Evolutionary conservation across 2,113 vertebrate species (phyloP).

Genomic region (Propithecus coquereli): DNA sequence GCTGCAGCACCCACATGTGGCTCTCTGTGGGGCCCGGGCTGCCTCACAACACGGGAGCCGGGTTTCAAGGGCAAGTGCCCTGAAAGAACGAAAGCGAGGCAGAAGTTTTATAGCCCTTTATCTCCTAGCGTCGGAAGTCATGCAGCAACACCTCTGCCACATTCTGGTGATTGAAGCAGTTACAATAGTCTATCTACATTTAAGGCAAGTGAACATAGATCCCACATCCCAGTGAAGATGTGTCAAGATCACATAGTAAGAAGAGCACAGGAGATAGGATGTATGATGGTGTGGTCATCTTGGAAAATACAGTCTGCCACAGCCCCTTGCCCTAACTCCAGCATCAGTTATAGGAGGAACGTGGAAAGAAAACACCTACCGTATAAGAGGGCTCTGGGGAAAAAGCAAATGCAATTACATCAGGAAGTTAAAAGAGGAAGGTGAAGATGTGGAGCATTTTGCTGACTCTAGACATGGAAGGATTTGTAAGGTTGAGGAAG

Average conservation of each 20-base stretch:
- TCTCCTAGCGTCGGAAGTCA: not conserved
- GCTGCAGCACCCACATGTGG: not conserved
- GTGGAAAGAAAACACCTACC: not conserved
- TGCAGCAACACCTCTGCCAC: not conserved
- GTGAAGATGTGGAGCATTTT: not conserved
- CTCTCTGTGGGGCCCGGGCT: not conserved
- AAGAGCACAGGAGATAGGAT: not conserved
- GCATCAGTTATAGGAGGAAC: not conserved
- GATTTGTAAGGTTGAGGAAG: not conserved
- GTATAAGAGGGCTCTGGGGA: not conserved
- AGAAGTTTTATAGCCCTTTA: not conserved
- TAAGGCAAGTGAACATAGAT: not conserved
- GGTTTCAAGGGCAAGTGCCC: not conserved
- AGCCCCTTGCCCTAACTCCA: not conserved
- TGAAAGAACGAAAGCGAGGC: not conserved
- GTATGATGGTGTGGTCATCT: not conserved
- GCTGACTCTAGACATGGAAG: not conserved
- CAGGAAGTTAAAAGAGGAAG: not conserved
- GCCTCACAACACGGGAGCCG: too few relatives aligned
- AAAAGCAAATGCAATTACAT: not conserved
- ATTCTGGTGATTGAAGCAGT: not conserved
- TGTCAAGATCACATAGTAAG: not conserved
- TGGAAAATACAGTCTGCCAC: not conserved
- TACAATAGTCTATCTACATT: not conserved
- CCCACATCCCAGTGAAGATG: not conserved